These are phyloP conservation scores for Syngnathus acus DNA, from an alignment of 2,797 vertebrate species.

Conservation along the genomic window DNA sequence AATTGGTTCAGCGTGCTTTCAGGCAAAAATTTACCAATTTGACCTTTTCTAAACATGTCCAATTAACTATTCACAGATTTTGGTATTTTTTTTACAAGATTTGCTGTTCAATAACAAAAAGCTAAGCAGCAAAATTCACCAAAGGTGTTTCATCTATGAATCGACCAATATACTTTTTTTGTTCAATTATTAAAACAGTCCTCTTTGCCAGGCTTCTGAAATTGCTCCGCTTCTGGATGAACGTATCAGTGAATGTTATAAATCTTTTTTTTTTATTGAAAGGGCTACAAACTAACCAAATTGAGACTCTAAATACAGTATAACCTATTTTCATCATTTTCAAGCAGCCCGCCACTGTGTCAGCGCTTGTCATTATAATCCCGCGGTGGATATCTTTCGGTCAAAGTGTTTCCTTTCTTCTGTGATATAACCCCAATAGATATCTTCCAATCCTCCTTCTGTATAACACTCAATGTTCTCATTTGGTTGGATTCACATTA, in stretches of 20 bases:
- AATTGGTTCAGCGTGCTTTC: no score
- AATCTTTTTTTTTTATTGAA: background rate
- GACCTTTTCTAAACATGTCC: no score
- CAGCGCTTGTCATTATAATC: constrained; percentile 20
- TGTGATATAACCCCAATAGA: constrained; percentile 57
- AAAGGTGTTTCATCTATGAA: no score
- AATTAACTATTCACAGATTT: no score
- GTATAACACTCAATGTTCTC: constrained; percentile 39
- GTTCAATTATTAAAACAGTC: background rate
- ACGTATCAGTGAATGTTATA: background rate
- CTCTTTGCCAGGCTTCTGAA: background rate
- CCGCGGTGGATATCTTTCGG: constrained; percentile 18
- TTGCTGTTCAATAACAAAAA: no score
- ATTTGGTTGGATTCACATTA: constrained; percentile 57
- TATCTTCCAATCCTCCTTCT: constrained; percentile 37
- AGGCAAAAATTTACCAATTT: no score
- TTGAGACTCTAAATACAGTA: background rate
- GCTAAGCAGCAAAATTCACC: no score
- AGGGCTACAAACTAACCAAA: background rate
- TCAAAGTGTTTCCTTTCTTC: constrained; percentile 27
- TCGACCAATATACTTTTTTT: background rate
- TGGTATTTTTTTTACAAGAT: no score
- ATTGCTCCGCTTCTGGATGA: no score
- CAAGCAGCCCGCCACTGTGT: constrained; percentile 8
- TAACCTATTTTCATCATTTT: constrained; percentile 10